Evolutionary conservation across 92 coral and sea anemone genomes (phyloP).

Genomic region (Metridium senile): DNA sequence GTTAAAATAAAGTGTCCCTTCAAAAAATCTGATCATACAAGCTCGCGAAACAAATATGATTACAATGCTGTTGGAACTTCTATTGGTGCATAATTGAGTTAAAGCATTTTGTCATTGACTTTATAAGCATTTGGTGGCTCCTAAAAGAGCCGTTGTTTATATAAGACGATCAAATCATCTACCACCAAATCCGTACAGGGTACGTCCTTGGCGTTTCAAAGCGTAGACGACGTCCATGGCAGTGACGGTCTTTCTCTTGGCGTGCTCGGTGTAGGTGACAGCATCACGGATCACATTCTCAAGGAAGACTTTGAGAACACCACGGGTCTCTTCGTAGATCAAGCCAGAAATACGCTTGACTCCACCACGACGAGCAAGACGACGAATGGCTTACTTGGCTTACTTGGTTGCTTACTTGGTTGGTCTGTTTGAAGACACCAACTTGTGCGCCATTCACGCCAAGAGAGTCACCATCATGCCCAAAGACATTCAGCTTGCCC

Average conservation of each 20-base stretch:
- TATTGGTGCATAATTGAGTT: too few species aligned
- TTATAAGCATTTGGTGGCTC: too few species aligned
- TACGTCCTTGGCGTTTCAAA: conserved; percentile 92
- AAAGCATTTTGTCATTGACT: too few species aligned
- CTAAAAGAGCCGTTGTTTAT: too few species aligned
- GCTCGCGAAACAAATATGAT: too few species aligned
- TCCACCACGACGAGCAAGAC: conserved; percentile 98
- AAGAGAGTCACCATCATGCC: conserved; percentile 99
- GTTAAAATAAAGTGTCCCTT: too few species aligned
- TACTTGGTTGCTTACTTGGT: conserved; percentile 99
- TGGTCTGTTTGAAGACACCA: conserved; percentile 99
- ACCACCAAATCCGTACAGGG: conserved; percentile 96
- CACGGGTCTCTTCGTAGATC: conserved; percentile 90
- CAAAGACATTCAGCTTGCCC: conserved; percentile 99
- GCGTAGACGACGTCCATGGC: conserved; percentile 98
- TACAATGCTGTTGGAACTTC: too few species aligned
- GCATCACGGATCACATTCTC: conserved; percentile 98
- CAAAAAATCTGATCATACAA: too few species aligned
- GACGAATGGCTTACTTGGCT: conserved; percentile 97
- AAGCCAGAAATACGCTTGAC: conserved; percentile 94
- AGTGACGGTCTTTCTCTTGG: conserved; percentile 96
- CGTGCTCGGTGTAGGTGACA: conserved; percentile 97
- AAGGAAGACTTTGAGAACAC: conserved; percentile 94
- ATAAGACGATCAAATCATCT: too few species aligned
- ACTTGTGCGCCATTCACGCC: conserved; percentile 99